Conservation (phyloP, 92 coral and sea anemone species). For the Blastomussa wellsi region DNA sequence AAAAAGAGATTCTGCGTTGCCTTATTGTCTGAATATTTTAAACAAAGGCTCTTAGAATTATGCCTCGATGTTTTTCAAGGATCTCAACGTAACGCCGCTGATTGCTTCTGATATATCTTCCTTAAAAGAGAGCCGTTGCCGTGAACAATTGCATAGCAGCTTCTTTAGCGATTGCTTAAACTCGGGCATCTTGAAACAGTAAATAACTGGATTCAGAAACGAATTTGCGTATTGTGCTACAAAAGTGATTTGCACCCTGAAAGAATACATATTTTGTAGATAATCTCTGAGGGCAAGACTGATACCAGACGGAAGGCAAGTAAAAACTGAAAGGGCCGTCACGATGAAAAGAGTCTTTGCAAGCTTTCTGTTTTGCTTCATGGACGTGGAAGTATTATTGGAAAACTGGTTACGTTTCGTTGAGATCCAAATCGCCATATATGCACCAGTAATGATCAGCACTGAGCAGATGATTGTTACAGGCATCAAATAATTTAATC, state of each 20-base stretch:
- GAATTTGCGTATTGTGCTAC: slow-evolving; percentile 13
- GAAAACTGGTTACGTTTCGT: not conserved
- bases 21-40: not conserved
- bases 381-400: not conserved
- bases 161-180: not conserved
- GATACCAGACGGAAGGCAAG: not conserved
- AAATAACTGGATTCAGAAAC: slow-evolving; percentile 23
- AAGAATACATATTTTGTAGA: not conserved
- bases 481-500: not conserved
- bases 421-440: slow-evolving; percentile 25
- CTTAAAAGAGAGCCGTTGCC: not conserved
- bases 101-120: not conserved
- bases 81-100: not conserved
- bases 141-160: not conserved
- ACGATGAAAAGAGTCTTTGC: slow-evolving; percentile 6
- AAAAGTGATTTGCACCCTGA: not conserved
- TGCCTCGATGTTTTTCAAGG: not conserved
- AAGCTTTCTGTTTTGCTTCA: slow-evolving; percentile 1
- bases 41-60: not conserved
- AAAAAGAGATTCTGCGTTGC: too few species aligned
- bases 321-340: not conserved
- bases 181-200: slow-evolving; percentile 18
- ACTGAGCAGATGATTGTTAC: not conserved
- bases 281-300: not conserved
- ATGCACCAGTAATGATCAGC: not conserved